Evolutionary conservation across 2,113 vertebrate species (phyloP), one percentile per base, ranked within the genome.

Genomic region (Circaetus gallicus): DNA sequence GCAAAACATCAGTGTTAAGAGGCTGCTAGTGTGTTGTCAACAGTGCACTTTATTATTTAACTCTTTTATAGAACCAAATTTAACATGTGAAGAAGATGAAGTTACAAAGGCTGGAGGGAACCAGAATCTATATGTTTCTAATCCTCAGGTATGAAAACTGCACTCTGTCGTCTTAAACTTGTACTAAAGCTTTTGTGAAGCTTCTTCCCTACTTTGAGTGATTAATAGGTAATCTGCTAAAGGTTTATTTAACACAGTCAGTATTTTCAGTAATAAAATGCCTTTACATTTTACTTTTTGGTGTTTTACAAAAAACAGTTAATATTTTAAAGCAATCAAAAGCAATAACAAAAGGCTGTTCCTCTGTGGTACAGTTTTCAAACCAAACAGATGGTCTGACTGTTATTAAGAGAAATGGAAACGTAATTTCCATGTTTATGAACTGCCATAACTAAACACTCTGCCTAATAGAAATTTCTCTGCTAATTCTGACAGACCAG

Each of bases 121-220:
- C 16, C 86, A 53, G n/a, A 88, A 91, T 58, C 50, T 73, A 17
- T 29, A 2, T 42, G 16, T 86, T 90, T 91, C 94, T 72, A 93
- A 84, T 61, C 96, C 82, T 93, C 98, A 98, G 98, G 98, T 98
- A 97, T 36, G 95, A 93, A 82, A 47, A 32, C 81, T 47, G 4
- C 18, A 17, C 65, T 62, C n/a, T 40, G 18, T 31, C 19, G 16
- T 2, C 62, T 82, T 63, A 38, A 59, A 16, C 45, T 78, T 73
- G 16, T 28, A 0, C 11, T 50, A 15, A 21, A 86, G 49, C 24
- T 70, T 80, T 67, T 63, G n/a, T 43, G 80, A 29, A 85, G 55
- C 34, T 61, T 34, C 62, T 87, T 76, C 34, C 21, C 31, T 61
- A 9, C 32, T 76, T 9, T 2, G 17, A 13, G 31, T 9, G 36